These are phyloP conservation scores for Ectemnius continuus DNA, from an alignment of 2,888 invertebrate species.

Conservation along the genomic window DNA sequence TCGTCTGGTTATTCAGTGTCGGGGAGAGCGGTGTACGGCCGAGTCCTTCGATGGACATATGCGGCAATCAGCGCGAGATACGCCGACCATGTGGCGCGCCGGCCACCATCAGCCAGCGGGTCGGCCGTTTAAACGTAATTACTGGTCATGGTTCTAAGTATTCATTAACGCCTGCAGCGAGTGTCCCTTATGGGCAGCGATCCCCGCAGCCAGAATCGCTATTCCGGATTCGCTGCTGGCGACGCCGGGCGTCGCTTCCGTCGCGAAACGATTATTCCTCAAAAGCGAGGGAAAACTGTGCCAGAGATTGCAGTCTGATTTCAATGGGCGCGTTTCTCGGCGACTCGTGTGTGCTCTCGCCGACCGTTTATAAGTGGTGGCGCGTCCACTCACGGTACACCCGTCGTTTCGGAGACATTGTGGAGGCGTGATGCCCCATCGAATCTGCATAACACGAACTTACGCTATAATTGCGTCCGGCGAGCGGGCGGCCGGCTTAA, in stretches of 20 bases:
- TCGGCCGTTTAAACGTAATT: conserved; percentile 56
- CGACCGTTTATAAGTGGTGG: too few relatives aligned
- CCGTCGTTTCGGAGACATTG: neutral
- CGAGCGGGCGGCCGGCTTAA: conserved; percentile 25
- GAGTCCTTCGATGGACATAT: conserved; percentile 42
- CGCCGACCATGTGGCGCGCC: conserved; percentile 46
- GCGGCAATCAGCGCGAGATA: conserved; percentile 46
- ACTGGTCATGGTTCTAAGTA: conserved; percentile 59
- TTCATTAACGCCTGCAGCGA: conserved; percentile 59
- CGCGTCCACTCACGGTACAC: too few relatives aligned
- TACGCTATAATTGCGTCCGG: neutral
- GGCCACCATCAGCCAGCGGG: conserved; percentile 39
- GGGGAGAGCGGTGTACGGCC: conserved; percentile 1
- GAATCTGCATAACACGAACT: conserved; percentile 40
- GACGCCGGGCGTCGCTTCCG: neutral
- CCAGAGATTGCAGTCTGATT: conserved; percentile 1
- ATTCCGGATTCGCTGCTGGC: conserved; percentile 5
- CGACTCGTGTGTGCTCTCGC: too few relatives aligned
- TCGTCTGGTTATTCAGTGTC: conserved; percentile 19
- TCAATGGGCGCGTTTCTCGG: neutral
- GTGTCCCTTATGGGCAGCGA: conserved; percentile 35
- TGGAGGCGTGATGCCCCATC: conserved; percentile 23
- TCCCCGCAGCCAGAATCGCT: conserved; percentile 37
- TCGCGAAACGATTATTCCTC: neutral
- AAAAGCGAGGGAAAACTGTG: neutral